Percentiles rank a stretch among this genome's conserved stretches.
These are phyloP conservation scores for Phalloptychus januarius DNA, from an alignment of 2,797 vertebrate species.

Conservation along the genomic window DNA sequence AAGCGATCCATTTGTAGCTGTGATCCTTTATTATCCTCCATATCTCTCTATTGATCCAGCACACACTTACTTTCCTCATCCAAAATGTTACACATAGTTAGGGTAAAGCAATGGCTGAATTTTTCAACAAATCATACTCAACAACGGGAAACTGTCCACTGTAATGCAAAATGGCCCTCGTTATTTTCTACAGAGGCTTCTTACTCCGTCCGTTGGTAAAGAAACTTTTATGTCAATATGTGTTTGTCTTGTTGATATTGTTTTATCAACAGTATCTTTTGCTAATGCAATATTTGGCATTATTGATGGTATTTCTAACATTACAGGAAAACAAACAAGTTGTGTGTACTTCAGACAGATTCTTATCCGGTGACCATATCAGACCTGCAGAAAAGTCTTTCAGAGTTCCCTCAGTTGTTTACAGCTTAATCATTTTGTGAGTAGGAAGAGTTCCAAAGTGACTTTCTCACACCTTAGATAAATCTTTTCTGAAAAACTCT, in stretches of 20 bases:
- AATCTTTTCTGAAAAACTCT: background rate
- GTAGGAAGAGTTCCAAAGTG: background rate
- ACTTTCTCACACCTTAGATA: background rate
- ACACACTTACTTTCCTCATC: constrained; percentile 12
- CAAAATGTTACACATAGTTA: constrained; percentile 2
- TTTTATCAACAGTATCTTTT: background rate
- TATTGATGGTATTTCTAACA: background rate
- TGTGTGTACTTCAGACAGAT: background rate
- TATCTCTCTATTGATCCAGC: constrained; percentile 36
- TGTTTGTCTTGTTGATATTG: background rate
- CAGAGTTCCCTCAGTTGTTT: background rate
- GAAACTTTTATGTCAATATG: background rate
- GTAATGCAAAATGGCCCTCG: background rate
- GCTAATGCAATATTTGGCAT: background rate
- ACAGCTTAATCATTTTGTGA: background rate
- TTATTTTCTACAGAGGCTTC: background rate
- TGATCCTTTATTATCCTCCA: constrained; percentile 26
- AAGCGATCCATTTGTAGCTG: constrained; percentile 20
- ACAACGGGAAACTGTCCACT: background rate
- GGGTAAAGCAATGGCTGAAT: background rate
- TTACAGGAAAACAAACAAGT: background rate
- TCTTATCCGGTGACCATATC: background rate
- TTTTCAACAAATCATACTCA: background rate
- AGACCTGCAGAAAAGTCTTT: background rate
- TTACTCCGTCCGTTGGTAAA: background rate